Evolutionary conservation across 2,888 invertebrate genomes (phyloP).

Genomic region (Tinea semifulvella): DNA sequence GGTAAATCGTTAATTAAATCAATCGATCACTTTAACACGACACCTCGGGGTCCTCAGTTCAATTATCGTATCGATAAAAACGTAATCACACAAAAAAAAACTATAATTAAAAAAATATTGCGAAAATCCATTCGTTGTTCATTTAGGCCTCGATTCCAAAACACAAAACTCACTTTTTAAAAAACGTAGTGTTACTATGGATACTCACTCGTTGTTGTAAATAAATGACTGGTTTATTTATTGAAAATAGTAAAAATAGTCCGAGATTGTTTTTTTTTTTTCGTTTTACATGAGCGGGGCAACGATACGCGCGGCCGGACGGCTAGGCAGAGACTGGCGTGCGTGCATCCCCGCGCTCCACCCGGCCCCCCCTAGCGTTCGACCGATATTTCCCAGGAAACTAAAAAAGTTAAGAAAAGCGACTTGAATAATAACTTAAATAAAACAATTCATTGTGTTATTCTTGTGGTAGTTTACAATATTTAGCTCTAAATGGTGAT

Average conservation of each 20-base stretch:
- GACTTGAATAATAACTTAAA: too few relatives aligned
- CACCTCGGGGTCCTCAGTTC: conserved; percentile 22
- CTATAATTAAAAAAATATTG: neutral
- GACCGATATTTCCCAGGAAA: conserved; percentile 44
- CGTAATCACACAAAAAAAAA: neutral
- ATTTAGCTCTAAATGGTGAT: neutral
- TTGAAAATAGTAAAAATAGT: too few relatives aligned
- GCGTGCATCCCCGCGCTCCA: conserved; percentile 37
- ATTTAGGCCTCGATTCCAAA: too few relatives aligned
- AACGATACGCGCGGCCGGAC: conserved; percentile 32
- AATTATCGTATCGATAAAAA: neutral
- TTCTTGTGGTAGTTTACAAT: neutral
- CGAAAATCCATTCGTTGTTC: too few relatives aligned
- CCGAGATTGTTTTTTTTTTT: conserved; percentile 4
- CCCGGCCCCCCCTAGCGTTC: conserved; percentile 33
- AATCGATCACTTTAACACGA: conserved; percentile 48
- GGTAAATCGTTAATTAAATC: conserved; percentile 29
- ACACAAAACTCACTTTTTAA: too few relatives aligned
- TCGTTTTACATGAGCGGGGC: conserved; percentile 24
- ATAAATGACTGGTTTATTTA: too few relatives aligned
- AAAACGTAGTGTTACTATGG: too few relatives aligned
- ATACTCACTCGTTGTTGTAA: too few relatives aligned
- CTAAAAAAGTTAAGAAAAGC: conserved; percentile 36
- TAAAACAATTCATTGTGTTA: neutral
- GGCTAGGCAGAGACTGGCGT: conserved; percentile 49